Evolutionary conservation across 2,113 vertebrate genomes (phyloP), one percentile per base, ranked within the genome.

Genomic region (Menidia beryllina): DNA sequence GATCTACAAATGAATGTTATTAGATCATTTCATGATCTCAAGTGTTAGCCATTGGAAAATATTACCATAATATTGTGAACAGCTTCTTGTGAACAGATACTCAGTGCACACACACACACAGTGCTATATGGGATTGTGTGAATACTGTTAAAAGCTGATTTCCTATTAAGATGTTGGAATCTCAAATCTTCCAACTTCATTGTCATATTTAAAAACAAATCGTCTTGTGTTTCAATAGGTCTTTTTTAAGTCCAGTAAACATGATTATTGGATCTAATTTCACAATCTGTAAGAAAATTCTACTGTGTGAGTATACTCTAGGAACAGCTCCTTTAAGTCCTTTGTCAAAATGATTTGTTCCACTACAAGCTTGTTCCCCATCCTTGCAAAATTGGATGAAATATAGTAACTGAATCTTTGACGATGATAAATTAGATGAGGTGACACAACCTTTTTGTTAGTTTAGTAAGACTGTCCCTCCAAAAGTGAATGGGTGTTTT

Each of bases 91-190:
- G 21, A 1, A 34, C 30, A 34, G 14, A 17, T 27, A n/a, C n/a
- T n/a, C n/a, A n/a, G n/a, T n/a, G n/a, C n/a, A n/a, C n/a, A 62
- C 45, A 73, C 41, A 14, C 21, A 41, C 48, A 43, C 20, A 27
- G n/a, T 53, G 30, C 23, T 56, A 25, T 34, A 34, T 34, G 30
- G 5, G 30, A 34, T 6, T 10, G 10, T 34, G 30, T 30, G 30
- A 30, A 30, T 8, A 30, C 30, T 30, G 63, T 86, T 67, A 76
- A 84, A 56, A 25, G n/a, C n/a, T 50, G 48, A 77, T 19, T 53
- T 81, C 52, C 58, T 64, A 69, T 84, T 81, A 72, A 53, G 49
- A 67, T 51, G 70, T 58, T 75, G 34, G 39, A 69, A 60, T 73
- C 73, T 81, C 64, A 38, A 36, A n/a, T n/a, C 48, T 77, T 60